A percentile compares a stretch with the other conserved stretches of the same genome.
These are phyloP conservation scores for Thamnophis sirtalis DNA, from an alignment of 2,113 vertebrate genomes.

Conservation along the genomic window DNA sequence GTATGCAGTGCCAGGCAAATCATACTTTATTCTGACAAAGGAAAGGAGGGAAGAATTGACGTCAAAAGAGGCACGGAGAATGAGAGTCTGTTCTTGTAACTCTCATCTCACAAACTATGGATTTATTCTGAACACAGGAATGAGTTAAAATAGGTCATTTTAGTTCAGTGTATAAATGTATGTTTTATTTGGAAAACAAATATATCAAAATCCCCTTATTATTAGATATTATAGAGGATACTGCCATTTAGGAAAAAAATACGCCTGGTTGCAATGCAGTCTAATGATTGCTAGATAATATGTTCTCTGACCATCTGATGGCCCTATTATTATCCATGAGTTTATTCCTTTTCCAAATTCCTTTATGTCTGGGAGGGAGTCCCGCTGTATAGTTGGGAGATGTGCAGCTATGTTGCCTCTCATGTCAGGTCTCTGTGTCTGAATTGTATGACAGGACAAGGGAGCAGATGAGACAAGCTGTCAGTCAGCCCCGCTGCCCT, in stretches of 20 bases:
- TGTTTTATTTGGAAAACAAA: background rate
- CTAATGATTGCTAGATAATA: slow-evolving; percentile 44
- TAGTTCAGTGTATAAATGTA: background rate
- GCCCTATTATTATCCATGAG: slow-evolving; percentile 33
- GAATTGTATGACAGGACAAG: slow-evolving; percentile 81
- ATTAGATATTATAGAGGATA: background rate
- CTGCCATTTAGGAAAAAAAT: background rate
- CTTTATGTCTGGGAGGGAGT: slow-evolving; percentile 55
- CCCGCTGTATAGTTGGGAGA: slow-evolving; percentile 65
- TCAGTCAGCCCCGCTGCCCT: slow-evolving; percentile 92
- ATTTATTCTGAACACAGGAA: background rate
- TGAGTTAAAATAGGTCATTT: background rate
- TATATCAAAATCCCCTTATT: background rate
- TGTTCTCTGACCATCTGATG: slow-evolving; percentile 51
- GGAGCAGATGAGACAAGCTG: slow-evolving; percentile 88
- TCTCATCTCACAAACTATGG: background rate
- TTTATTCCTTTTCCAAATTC: slow-evolving; percentile 58
- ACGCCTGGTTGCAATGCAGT: background rate
- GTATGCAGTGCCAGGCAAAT: background rate
- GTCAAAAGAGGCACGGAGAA: background rate
- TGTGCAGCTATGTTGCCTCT: slow-evolving; percentile 77
- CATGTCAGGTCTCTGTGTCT: slow-evolving; percentile 71
- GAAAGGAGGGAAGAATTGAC: background rate
- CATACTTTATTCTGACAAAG: background rate
- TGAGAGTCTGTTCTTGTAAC: background rate